Conservation (phyloP, 1,140 invertebrate genomes). For the Drosophila nebulosa region DNA sequence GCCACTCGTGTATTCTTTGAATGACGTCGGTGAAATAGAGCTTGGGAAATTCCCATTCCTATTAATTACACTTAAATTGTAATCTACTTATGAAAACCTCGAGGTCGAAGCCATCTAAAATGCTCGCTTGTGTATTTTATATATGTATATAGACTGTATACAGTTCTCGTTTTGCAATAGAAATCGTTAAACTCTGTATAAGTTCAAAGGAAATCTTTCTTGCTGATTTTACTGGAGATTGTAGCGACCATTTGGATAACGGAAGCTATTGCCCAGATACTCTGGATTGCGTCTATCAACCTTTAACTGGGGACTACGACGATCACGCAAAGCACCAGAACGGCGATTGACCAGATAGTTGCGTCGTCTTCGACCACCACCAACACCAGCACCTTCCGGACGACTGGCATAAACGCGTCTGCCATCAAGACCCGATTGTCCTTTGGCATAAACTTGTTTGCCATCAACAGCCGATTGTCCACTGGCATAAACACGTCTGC, state of each 20-base stretch:
- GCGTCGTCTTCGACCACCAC: constrained; percentile 13
- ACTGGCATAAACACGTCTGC: too few species aligned
- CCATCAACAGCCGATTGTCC: background rate
- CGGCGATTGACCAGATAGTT: constrained; percentile 3
- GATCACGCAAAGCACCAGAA: constrained; percentile 12
- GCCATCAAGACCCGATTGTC: background rate
- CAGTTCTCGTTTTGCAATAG: background rate
- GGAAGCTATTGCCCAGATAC: constrained; percentile 1
- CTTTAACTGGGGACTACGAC: constrained; percentile 31
- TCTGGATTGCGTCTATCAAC: constrained; percentile 27
- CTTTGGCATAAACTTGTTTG: too few species aligned
- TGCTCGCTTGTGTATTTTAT: background rate
- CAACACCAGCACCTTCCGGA: too few species aligned
- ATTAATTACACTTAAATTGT: background rate
- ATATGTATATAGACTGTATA: background rate
- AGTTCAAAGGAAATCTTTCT: background rate
- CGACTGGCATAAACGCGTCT: background rate
- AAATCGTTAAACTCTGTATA: too few species aligned
- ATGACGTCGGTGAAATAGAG: background rate
- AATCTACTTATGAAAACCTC: background rate
- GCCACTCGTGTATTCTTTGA: constrained; percentile 42
- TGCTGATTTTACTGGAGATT: background rate
- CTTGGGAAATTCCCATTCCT: constrained; percentile 4
- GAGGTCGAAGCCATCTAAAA: background rate
- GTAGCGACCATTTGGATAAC: constrained; percentile 29